These are phyloP conservation scores for Ricordea florida DNA, from an alignment of 92 coral and sea anemone genomes.

Conservation along the genomic window DNA sequence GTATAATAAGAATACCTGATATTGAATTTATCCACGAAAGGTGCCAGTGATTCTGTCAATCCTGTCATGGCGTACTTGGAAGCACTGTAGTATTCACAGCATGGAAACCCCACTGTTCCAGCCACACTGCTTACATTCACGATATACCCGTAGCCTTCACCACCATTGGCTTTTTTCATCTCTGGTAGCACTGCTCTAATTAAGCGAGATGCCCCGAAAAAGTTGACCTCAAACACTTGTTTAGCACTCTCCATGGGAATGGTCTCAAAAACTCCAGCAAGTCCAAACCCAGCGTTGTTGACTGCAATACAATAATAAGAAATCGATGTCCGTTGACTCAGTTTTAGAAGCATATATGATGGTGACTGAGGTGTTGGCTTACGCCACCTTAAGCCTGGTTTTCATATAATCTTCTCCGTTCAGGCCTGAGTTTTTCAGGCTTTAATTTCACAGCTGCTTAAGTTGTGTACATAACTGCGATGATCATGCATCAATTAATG, in stretches of 20 bases:
- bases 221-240: constrained; percentile 66
- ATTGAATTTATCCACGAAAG: constrained; percentile 63
- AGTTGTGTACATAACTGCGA: no score
- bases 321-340: no score
- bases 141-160: constrained; percentile 67
- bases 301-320: constrained; percentile 61
- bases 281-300: constrained; percentile 81
- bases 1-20: no score
- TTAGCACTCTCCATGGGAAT: constrained; percentile 52
- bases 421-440: no score
- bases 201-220: constrained; percentile 70
- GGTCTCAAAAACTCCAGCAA: constrained; percentile 59
- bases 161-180: constrained; percentile 73
- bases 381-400: no score
- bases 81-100: constrained; percentile 62
- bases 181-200: constrained; percentile 77
- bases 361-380: no score
- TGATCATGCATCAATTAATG: no score
- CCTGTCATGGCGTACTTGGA: constrained; percentile 90
- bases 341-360: no score
- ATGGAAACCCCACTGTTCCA: constrained; percentile 74
- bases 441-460: no score
- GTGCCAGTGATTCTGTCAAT: constrained; percentile 74
- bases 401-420: no score
- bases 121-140: constrained; percentile 72